Conservation (phyloP, 2,888 invertebrate genomes). For the Polyommatus icarus region DNA sequence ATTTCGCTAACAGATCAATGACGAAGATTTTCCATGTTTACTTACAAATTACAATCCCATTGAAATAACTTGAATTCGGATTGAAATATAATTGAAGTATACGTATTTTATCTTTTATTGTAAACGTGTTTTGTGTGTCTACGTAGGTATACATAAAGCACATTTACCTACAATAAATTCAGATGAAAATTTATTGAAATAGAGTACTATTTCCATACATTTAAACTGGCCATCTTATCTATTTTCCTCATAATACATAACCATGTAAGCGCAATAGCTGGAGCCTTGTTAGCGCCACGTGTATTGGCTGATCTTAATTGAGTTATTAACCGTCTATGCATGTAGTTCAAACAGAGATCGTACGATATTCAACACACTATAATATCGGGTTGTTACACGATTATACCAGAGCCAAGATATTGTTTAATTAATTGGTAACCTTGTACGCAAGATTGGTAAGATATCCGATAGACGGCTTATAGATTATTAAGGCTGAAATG, state of each 20-base stretch:
- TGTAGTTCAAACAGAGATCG: conserved; percentile 17
- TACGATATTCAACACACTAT: conserved; percentile 3
- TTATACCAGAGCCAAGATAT: conserved; percentile 14
- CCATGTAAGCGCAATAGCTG: neutral
- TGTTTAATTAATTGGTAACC: conserved; percentile 21
- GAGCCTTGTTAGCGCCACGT: neutral
- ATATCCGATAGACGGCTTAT: neutral
- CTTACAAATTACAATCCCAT: no score
- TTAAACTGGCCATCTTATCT: neutral
- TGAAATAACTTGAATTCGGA: no score
- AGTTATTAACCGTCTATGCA: conserved; percentile 17
- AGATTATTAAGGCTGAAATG: neutral
- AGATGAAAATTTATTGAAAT: neutral
- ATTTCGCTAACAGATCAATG: neutral
- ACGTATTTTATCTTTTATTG: no score
- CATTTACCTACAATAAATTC: no score
- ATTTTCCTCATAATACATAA: neutral
- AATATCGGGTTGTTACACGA: conserved; percentile 11
- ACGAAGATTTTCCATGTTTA: no score
- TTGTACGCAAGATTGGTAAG: neutral
- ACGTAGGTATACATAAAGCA: no score
- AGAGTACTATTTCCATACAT: neutral
- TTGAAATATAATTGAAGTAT: no score
- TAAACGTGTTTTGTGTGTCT: no score
- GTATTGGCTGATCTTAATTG: conserved; percentile 5